A percentile compares a stretch with the other conserved stretches of the same genome.
Evolutionary conservation across 1,140 invertebrate genomes (phyloP).

Genomic region (Brachionus asplanchnoidis): DNA sequence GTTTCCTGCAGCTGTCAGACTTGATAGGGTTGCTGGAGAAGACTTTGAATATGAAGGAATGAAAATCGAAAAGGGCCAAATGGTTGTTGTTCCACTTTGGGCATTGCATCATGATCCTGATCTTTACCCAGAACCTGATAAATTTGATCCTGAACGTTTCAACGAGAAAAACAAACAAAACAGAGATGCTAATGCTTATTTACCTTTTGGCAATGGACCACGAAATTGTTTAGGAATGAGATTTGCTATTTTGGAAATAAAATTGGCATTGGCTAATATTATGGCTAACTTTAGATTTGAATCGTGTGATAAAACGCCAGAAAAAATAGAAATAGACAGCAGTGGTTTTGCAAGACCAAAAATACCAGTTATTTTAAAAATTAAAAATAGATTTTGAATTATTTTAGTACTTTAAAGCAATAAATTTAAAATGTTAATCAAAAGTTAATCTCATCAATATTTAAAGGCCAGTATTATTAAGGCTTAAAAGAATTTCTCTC

Average conservation of each 20-base stretch:
- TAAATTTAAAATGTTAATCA: too few relatives aligned
- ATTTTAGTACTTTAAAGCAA: background rate
- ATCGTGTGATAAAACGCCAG: background rate
- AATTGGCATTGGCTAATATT: slow-evolving; percentile 60
- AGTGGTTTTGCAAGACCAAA: background rate
- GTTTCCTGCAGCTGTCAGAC: slow-evolving; percentile 44
- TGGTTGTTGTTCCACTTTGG: slow-evolving; percentile 62
- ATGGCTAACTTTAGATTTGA: slow-evolving; percentile 48
- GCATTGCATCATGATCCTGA: slow-evolving; percentile 64
- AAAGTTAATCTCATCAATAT: too few relatives aligned
- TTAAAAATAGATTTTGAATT: background rate
- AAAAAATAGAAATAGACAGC: slow-evolving; percentile 38
- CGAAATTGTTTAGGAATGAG: slow-evolving; percentile 62
- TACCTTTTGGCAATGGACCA: slow-evolving; percentile 62
- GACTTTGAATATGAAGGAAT: slow-evolving; percentile 49
- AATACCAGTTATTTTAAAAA: background rate
- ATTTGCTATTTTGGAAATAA: slow-evolving; percentile 66
- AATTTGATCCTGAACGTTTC: slow-evolving; percentile 64
- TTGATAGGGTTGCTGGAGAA: slow-evolving; percentile 45
- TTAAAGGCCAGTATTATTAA: too few relatives aligned
- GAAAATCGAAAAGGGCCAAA: slow-evolving; percentile 59
- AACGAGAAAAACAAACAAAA: slow-evolving; percentile 44
- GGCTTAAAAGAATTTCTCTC: too few relatives aligned
- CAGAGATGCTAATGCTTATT: slow-evolving; percentile 50
- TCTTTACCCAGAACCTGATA: slow-evolving; percentile 62